phyloP scores from a whole-genome alignment of 2,888 invertebrate genomes.

The Calliopum simillimum region DNA sequence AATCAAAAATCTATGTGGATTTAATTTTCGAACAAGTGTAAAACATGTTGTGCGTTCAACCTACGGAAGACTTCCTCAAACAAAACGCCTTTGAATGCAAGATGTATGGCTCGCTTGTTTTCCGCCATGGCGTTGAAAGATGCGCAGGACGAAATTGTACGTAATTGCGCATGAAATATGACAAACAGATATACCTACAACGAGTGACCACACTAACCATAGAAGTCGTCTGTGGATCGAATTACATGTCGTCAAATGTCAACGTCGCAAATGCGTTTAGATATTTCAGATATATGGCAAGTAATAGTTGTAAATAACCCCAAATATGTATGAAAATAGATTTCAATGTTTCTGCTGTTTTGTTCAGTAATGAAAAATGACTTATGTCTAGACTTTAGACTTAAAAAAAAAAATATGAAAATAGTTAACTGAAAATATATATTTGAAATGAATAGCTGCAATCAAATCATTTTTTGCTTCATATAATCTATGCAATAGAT shows the following conservation, averaged over 20 bases:
- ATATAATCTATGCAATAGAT: too few species aligned
- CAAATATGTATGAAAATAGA: too few species aligned
- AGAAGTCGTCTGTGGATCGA: not conserved
- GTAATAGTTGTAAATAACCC: too few species aligned
- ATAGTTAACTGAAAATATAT: too few species aligned
- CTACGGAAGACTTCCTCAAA: conserved; percentile 4
- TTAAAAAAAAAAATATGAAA: too few species aligned
- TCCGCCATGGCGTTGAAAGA: not conserved
- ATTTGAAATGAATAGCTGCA: too few species aligned
- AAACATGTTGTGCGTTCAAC: conserved; percentile 1
- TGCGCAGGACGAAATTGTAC: not conserved
- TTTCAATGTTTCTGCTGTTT: too few species aligned
- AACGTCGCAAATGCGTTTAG: too few species aligned
- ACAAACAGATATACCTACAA: too few species aligned
- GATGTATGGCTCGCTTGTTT: not conserved
- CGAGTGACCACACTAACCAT: conserved; percentile 15
- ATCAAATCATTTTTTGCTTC: too few species aligned
- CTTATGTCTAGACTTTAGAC: conserved; percentile 15
- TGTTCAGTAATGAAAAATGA: too few species aligned
- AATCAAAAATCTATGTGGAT: conserved; percentile 11
- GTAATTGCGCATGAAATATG: conserved; percentile 3
- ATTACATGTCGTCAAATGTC: not conserved
- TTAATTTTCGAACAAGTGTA: not conserved
- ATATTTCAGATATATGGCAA: too few species aligned
- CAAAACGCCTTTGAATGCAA: conserved; percentile 19